phyloP scores from a whole-genome alignment of 2,888 invertebrate species.

The Drosophila villosipedis region DNA sequence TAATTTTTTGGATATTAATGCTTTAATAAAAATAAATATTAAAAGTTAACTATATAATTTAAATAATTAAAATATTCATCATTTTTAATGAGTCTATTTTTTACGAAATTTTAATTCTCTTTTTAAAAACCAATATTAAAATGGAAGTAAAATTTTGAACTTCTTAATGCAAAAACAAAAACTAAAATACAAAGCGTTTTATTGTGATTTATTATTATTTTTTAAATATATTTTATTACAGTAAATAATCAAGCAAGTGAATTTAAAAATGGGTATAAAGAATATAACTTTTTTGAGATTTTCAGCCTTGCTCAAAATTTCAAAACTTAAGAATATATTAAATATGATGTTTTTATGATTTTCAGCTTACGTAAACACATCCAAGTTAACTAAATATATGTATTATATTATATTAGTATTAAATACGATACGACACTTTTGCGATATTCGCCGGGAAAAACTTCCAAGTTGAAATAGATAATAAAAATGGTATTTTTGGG shows the following conservation, averaged over 20 bases:
- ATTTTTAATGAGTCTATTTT: neutral
- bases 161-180: no score
- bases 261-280: no score
- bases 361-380: neutral
- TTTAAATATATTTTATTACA: no score
- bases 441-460: neutral
- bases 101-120: neutral
- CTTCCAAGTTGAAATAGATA: neutral
- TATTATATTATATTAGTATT: no score
- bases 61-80: neutral
- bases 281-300: no score
- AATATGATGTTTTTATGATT: neutral
- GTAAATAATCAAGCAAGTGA: no score
- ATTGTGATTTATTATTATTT: no score
- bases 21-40: neutral
- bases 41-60: accelerated
- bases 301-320: no score
- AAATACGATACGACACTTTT: neutral
- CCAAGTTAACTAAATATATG: neutral
- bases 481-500: neutral
- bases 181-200: neutral
- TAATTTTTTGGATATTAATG: accelerated
- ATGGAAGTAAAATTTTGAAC: accelerated
- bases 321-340: neutral
- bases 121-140: neutral